Base-by-base conservation (phyloP, 1,140 invertebrate species). In the Lucilia sericata region DNA sequence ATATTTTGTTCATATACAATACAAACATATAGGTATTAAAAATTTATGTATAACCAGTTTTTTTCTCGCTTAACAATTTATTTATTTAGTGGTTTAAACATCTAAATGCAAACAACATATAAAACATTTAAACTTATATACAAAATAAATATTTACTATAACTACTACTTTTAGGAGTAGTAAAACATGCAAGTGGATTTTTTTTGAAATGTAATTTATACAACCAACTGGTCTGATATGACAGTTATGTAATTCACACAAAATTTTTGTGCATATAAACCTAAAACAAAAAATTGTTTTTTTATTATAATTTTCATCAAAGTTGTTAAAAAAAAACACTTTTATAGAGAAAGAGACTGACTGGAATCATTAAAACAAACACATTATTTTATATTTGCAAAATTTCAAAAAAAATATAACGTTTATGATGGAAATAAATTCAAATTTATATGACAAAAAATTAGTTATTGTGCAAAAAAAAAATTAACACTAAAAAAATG, bases 41-140 rank as follows among this genome's bases (percentile, higher is more conserved):
- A 60, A 60, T 60, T 60, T 60, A 60, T 60, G 55, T 70, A 70
- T 70, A 70, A 70, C 65, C 65, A 70, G 65, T 70, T 70, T 70
- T 7, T 21, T 70, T 21, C 25, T 17, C 25, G 5, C 17, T 55
- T 55, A 42, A 42, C 14, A 55, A 7, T 55, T 55, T 55, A n/a
- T 55, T 55, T 55, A 17, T 55, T 55, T 55, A 42, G 42, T 42
- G 5, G 42, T 42, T 42, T 42, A 42, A 42, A 42, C 42, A 42
- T 42, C 42, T 42, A 42, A 42, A 42, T 42, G 42, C 42, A 42
- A 42, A 3, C 7, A 12, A 14, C 49, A 55, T 55, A 55, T 55
- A 55, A 55, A 42, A 14, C 51, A 21, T 70, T 30, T 30, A 30
- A 30, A 30, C 25, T 30, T 30, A 30, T 30, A 30, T 30, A 30